Evolutionary conservation across 2,888 invertebrate genomes (phyloP), one percentile per base, ranked within the genome.

Genomic region (Tipula lateralis): DNA sequence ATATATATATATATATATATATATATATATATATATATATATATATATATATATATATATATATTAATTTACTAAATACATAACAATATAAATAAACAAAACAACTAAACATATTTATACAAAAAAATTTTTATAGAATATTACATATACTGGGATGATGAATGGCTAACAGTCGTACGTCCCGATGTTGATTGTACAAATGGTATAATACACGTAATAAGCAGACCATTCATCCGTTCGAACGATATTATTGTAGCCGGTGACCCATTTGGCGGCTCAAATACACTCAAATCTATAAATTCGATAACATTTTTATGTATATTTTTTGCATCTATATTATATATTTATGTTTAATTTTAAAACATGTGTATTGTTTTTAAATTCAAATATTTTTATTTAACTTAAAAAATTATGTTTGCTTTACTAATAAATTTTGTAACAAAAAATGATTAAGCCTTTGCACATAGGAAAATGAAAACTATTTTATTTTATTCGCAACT

Each of bases 121-220:
- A 66, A 85, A 16, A 44, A 29, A 85, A n/a, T 19, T 86, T 87
- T 91, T 91, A 36, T 92, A 96, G 97, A 94, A 88, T 96, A 96
- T 91, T 93, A 93, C 88, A 93, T 97, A 85, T 94, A 94, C 88
- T 97, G 97, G 97, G 94, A 95, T 88, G 95, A 95, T 86, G 93
- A 94, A 88, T 93, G 93, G 92, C 95, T 97, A 87, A 94, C 94
- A 87, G 96, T 97, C 84, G 94, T 95, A 90, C 94, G 97, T 86
- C 96, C 98, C 29, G 97, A 99, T 90, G 96, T 99, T 3, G 96
- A 96, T 88, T 98, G 98, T 90, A 97, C 96, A 90, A 98, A 98
- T 89, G 98, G 98, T 84, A 95, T 97, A 87, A 97, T 98, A 87
- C 98, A 98, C 90, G 96, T 97, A 86, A 97, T 98, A 88, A 97